These are phyloP conservation scores for Noctua janthe DNA, from an alignment of 2,888 invertebrate species.

Conservation along the genomic window DNA sequence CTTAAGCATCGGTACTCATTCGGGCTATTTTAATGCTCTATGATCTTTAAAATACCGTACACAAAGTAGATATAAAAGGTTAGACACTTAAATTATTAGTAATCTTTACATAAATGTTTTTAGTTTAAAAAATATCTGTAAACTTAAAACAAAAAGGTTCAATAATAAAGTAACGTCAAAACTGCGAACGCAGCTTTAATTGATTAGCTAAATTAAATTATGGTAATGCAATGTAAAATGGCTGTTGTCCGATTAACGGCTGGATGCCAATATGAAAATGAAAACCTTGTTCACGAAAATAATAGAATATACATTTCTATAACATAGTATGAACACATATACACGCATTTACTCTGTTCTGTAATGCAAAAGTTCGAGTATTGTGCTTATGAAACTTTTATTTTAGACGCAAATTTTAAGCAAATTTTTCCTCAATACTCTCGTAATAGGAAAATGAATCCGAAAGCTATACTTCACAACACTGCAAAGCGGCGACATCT, in stretches of 20 bases:
- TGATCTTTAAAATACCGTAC: not conserved
- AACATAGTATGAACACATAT: not conserved
- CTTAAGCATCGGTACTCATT: not conserved
- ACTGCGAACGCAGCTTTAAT: constrained; percentile 43
- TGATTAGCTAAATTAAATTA: constrained; percentile 59
- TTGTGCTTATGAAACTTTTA: constrained; percentile 36
- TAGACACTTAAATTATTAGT: not conserved
- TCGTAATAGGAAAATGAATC: constrained; percentile 59
- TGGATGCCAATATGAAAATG: constrained; percentile 36
- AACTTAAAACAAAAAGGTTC: constrained; percentile 8
- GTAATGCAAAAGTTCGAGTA: constrained; percentile 2
- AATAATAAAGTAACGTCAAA: constrained; percentile 11
- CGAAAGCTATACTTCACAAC: constrained; percentile 51
- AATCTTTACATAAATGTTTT: not conserved
- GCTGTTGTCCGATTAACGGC: constrained; percentile 37
- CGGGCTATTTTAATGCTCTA: not conserved
- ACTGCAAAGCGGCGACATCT: constrained; percentile 71
- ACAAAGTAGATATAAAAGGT: not conserved
- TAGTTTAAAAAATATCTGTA: not conserved
- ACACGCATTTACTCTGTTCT: not conserved
- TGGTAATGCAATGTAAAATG: constrained; percentile 57
- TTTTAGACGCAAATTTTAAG: constrained; percentile 34
- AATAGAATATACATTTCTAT: not conserved
- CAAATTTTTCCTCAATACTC: constrained; percentile 48
- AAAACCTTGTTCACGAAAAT: constrained; percentile 31